Base-by-base conservation (phyloP, 2,888 invertebrate genomes). In the Thecocarcelia acutangulata region DNA sequence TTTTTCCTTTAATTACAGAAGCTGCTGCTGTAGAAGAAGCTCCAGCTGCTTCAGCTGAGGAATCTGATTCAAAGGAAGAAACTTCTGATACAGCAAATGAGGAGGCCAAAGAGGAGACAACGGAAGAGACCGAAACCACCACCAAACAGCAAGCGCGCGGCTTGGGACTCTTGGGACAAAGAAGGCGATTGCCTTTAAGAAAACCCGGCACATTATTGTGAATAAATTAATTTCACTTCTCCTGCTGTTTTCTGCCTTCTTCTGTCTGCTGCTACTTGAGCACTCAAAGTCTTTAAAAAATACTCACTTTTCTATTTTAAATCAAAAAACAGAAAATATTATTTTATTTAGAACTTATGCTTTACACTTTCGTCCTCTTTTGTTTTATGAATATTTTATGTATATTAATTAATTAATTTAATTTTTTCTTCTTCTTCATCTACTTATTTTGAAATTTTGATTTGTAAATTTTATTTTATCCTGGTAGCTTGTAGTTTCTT, bases 81-180 rank as follows among this genome's bases (percentile, higher is more conserved):
- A 75, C 73, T 28, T 83, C 83, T 48, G 66, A 83, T 13, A 21
- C 84, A 11, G 76, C 75, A 63, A 84, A 85, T 15, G 78, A 84
- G 0, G 83, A 80, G 40, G 59, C 83, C 19, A 87, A 87, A 54
- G 87, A 87, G 19, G 86, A 85, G 66, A 87, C 88, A 54, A 92
- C 90, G 80, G 90, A 89, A 42, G 92, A 92, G 28, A 91, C 91
- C 0, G 93, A 93, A 69, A 90, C 90, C 66, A 88, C 92, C 50
- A 88, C 92, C 33, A 92, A 93, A 79, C 92, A 93, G 58, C 92
- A 92, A 73, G 93, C 94, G 37, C 92, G 93, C 80, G 94, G 94
- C 0, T 90, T 95, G 44, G 94, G 95, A 46, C 92, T 96, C 40
- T 91, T 96, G 59, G 94, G 95, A 2, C 93, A 94, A 58, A 92